Evolutionary conservation across 1,140 invertebrate species (phyloP).

Genomic region (Zaprionus tsacasi): DNA sequence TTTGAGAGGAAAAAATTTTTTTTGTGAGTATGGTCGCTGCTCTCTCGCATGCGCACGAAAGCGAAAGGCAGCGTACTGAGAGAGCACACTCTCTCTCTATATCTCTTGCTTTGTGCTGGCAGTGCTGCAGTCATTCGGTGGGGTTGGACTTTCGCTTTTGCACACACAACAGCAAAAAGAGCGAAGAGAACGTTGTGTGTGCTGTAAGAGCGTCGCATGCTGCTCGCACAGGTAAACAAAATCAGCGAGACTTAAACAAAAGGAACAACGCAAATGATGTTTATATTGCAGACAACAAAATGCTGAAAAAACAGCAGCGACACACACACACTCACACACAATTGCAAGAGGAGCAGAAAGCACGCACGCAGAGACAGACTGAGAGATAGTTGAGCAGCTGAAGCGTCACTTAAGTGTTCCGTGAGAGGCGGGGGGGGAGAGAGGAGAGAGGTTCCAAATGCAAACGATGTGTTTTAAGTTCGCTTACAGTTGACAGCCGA

Average conservation of each 20-base stretch:
- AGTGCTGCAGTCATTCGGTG: slow-evolving; percentile 29
- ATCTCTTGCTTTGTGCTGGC: slow-evolving; percentile 25
- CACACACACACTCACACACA: slow-evolving; percentile 40
- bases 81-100: not conserved
- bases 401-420: slow-evolving; percentile 80
- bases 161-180: not conserved
- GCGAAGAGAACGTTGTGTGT: slow-evolving; percentile 21
- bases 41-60: slow-evolving; percentile 36
- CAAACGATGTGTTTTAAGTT: slow-evolving; percentile 82
- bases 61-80: not conserved
- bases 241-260: slow-evolving; percentile 77
- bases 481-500: slow-evolving; percentile 79
- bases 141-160: slow-evolving; percentile 59
- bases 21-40: not conserved
- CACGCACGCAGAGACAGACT: slow-evolving; percentile 53
- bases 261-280: slow-evolving; percentile 77
- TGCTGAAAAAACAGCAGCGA: slow-evolving; percentile 49
- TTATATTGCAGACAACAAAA: slow-evolving; percentile 79
- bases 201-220: not conserved
- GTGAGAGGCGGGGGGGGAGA: slow-evolving; percentile 12
- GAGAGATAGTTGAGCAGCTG: slow-evolving; percentile 79
- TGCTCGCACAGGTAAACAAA: slow-evolving; percentile 72
- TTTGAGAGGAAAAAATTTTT: no score
- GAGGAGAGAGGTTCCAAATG: slow-evolving; percentile 51
- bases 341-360: slow-evolving; percentile 55